These are phyloP conservation scores for Oscheius myriophilus DNA, from an alignment of 2,888 invertebrate species.

Conservation along the genomic window DNA sequence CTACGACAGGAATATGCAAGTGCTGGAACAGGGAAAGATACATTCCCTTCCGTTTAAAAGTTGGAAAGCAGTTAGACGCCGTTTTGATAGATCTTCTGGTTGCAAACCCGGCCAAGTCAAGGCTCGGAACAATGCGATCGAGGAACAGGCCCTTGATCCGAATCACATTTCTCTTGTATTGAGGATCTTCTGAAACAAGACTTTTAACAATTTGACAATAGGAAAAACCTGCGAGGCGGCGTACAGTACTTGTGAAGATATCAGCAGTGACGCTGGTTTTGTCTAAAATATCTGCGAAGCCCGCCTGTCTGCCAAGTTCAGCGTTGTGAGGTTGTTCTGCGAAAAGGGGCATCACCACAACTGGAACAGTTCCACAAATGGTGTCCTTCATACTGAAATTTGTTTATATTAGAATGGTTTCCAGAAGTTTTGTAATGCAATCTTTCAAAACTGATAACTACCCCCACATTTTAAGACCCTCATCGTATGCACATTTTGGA, in stretches of 20 bases:
- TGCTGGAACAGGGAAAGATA: slow-evolving; percentile 6
- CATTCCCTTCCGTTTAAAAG: slow-evolving; percentile 34
- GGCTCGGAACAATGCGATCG: slow-evolving; percentile 41
- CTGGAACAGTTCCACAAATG: slow-evolving; percentile 46
- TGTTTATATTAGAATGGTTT: background rate
- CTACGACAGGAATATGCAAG: no score
- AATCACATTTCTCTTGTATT: slow-evolving; percentile 30
- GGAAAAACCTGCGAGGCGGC: background rate
- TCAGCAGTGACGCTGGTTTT: slow-evolving; percentile 19
- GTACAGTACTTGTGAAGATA: background rate
- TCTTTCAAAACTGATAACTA: slow-evolving; percentile 9
- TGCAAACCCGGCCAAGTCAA: slow-evolving; percentile 38
- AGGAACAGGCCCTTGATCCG: slow-evolving; percentile 33
- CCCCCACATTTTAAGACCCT: no score
- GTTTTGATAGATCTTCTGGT: slow-evolving; percentile 32
- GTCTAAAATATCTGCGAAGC: slow-evolving; percentile 28
- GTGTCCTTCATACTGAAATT: slow-evolving; percentile 48
- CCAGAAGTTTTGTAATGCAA: background rate
- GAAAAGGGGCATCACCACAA: slow-evolving; percentile 52
- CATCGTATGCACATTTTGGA: no score
- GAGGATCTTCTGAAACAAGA: slow-evolving; percentile 26
- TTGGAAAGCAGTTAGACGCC: slow-evolving; percentile 6
- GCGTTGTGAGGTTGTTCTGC: slow-evolving; percentile 56
- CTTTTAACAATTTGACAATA: no score
- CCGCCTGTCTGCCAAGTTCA: slow-evolving; percentile 37